Evolutionary conservation across 2,888 invertebrate genomes (phyloP).

Genomic region (Hypercompe scribonia): DNA sequence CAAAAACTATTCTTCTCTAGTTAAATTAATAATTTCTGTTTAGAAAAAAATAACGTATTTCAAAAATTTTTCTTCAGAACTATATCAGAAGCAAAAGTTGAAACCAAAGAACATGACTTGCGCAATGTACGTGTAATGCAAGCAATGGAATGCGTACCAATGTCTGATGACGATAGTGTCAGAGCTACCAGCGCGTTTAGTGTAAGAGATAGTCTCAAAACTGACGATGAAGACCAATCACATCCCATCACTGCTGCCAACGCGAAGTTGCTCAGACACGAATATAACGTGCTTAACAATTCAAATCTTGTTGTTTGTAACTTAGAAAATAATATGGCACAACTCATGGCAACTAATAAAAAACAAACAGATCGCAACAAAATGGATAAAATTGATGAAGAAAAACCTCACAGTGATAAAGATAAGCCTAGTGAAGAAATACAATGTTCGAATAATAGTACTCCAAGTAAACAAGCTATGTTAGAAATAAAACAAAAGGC

Average conservation of each 20-base stretch:
- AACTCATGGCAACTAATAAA: slow-evolving; percentile 74
- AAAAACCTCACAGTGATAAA: slow-evolving; percentile 67
- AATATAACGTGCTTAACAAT: slow-evolving; percentile 82
- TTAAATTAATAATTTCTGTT: background rate
- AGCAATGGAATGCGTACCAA: slow-evolving; percentile 78
- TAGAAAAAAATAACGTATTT: background rate
- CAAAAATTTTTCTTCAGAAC: slow-evolving; percentile 49
- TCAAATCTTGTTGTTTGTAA: slow-evolving; percentile 83
- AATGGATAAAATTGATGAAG: slow-evolving; percentile 82
- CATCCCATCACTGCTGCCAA: slow-evolving; percentile 81
- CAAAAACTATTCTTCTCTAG: background rate
- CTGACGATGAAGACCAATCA: slow-evolving; percentile 82
- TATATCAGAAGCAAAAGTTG: slow-evolving; percentile 66
- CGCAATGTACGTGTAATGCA: slow-evolving; percentile 75
- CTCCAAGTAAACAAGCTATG: slow-evolving; percentile 51
- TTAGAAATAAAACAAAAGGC: slow-evolving; percentile 67
- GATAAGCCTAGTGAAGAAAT: slow-evolving; percentile 55
- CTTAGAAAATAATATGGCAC: slow-evolving; percentile 83
- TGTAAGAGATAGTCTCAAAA: slow-evolving; percentile 81
- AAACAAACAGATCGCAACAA: slow-evolving; percentile 72
- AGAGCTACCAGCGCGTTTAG: slow-evolving; percentile 83
- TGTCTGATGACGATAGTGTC: slow-evolving; percentile 84
- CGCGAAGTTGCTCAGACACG: slow-evolving; percentile 79
- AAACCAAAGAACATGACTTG: slow-evolving; percentile 75
- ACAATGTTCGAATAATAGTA: slow-evolving; percentile 43